These are phyloP conservation scores for Lepus oiostolus DNA, from an alignment of 2,797 vertebrate genomes.

Conservation along the genomic window DNA sequence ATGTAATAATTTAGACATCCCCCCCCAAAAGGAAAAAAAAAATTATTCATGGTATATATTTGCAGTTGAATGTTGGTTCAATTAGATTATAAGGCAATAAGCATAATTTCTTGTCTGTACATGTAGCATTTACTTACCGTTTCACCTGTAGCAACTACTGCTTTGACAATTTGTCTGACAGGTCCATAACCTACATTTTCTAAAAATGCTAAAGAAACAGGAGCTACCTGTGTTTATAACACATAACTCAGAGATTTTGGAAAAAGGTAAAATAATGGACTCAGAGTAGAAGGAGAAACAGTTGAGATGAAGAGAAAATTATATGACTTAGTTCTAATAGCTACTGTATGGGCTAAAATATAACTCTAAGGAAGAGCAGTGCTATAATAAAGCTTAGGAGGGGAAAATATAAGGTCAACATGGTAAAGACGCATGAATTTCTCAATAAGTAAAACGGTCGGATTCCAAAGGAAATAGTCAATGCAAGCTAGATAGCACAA, in stretches of 20 bases:
- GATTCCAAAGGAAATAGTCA: constrained; percentile 35
- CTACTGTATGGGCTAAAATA: background rate
- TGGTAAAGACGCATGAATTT: background rate
- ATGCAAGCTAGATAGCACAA: background rate
- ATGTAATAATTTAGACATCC: constrained; percentile 49
- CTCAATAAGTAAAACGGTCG: constrained; percentile 39
- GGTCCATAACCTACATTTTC: constrained; percentile 64
- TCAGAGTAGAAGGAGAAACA: background rate
- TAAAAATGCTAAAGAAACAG: constrained; percentile 56
- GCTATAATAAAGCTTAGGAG: constrained; percentile 1
- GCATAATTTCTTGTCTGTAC: constrained; percentile 51
- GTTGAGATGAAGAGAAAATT: constrained; percentile 33
- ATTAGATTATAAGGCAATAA: constrained; percentile 65
- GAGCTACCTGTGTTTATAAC: constrained; percentile 28
- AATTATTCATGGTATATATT: constrained; percentile 15
- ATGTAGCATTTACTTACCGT: constrained; percentile 57
- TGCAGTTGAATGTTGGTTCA: constrained; percentile 7
- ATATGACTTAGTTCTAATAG: constrained; percentile 6
- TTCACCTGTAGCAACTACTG: constrained; percentile 46
- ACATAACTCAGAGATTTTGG: background rate
- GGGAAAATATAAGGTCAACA: background rate
- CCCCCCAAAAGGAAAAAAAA: background rate
- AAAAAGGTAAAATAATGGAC: background rate
- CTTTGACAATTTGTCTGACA: constrained; percentile 48
- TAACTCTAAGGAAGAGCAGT: background rate